A percentile compares a stretch with the other conserved stretches of the same genome.
Evolutionary conservation across 2,797 vertebrate genomes (phyloP).

Genomic region (Xiphophorus birchmanni): DNA sequence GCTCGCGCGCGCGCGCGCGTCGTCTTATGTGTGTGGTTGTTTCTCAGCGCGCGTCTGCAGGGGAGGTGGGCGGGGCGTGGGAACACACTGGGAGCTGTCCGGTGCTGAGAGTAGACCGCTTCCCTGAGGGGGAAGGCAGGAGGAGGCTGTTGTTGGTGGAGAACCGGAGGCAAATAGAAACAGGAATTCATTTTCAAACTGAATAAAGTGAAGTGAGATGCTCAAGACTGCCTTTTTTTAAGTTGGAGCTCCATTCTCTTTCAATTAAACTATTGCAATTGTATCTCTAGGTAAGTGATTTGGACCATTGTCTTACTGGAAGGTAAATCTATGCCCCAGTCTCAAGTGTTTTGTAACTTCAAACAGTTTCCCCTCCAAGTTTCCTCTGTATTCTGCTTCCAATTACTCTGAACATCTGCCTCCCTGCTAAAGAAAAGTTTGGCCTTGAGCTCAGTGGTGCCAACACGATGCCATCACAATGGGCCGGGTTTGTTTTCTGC

Average conservation of each 20-base stretch:
- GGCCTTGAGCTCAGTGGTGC: not conserved
- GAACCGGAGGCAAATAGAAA: conserved; percentile 18
- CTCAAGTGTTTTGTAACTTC: not conserved
- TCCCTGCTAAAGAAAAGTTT: too few relatives aligned
- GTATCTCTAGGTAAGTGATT: too few relatives aligned
- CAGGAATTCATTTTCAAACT: conserved; percentile 5
- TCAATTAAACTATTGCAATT: too few relatives aligned
- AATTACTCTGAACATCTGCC: not conserved
- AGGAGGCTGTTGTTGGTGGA: conserved; percentile 34
- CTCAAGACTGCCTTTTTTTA: not conserved
- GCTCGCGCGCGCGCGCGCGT: not conserved
- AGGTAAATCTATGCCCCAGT: too few relatives aligned
- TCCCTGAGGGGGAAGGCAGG: conserved; percentile 27
- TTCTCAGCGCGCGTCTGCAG: conserved; percentile 77
- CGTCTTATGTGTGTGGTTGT: conserved; percentile 69
- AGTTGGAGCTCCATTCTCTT: too few relatives aligned
- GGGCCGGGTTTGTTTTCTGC: not conserved
- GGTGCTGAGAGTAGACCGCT: conserved; percentile 67
- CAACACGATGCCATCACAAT: not conserved
- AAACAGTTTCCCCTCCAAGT: not conserved
- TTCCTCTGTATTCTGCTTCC: not conserved
- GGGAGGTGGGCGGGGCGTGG: conserved; percentile 72
- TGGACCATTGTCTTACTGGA: too few relatives aligned
- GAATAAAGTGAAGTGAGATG: not conserved
- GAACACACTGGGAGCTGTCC: conserved; percentile 69